Base-by-base conservation (phyloP, 2,888 invertebrate species). In the Anorthoa munda region DNA sequence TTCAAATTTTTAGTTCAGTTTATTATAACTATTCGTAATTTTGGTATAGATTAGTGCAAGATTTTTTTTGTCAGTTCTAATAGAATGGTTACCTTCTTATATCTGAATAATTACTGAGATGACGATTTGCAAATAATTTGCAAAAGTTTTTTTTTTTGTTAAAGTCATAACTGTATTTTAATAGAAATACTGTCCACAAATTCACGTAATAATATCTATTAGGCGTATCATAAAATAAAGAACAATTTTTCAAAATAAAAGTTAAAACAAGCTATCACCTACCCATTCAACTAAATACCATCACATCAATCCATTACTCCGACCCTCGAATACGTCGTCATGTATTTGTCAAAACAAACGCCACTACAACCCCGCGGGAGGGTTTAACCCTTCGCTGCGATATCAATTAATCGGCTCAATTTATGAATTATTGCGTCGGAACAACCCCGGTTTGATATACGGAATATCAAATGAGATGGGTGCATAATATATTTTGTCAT, bases 401-500 rank as follows among this genome's bases (percentile, higher is more conserved):
- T 92, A 93, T 94, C 95, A 95, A 95, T 95, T 95, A 96, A 95
- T 95, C 93, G 94, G 93, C 91, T 92, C 95, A 94, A 95, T 95
- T 95, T 95, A 94, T 95, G 95, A 95, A 94, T 95, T 95, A 95
- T 93, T 93, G 92, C 94, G 84, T 86, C 79, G 86, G 88, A 89
- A 89, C 90, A 88, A 88, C 90, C 92, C 92, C 89, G 85, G 87
- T 81, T 82, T 90, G 87, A 89, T 91, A 94, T 83, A 93, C 87
- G 91, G 95, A 94, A 95, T 95, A 91, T 90, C 87, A 92, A 90
- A 95, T 93, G 85, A 90, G 89, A 79, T 89, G 90, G 91, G 87
- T 90, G 90, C 90, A 90, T 91, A 88, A 87, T 88, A 84, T 89
- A 86, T 87, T 76, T 81, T 74, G 79, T 79, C 79, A 72, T 85